Base-by-base conservation (phyloP, 1,140 invertebrate species). In the Aphis craccivora region DNA sequence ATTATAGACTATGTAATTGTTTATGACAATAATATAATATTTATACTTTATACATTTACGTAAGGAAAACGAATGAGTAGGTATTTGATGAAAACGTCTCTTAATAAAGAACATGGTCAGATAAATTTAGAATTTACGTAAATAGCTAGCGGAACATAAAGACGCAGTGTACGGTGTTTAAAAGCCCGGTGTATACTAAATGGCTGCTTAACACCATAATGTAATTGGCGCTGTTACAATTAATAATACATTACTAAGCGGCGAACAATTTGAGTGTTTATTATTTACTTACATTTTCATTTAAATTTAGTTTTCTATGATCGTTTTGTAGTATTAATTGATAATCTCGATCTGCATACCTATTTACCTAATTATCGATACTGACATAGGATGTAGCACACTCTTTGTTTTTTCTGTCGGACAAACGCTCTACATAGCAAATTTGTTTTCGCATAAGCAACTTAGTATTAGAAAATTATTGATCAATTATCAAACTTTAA, bases 91-190 rank as follows among this genome's bases (percentile, higher is more conserved):
- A 67, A 43, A 67, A 30, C 35, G 37, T 45, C 30, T 83, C 67
- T 92, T 83, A 92, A 91, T 76, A 76, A 91, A 92, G 90, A 92
- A 45, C 90, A 51, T 83, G n/a, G 53, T 23, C 40, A 40, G 90
- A 83, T 92, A 92, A 92, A 92, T 92, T 81, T 92, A 92, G 90
- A 92, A 83, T 92, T 92, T 83, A 92, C 90, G 51, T 51, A 92
- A 92, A 83, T 92, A 92, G 67, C 90, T 92, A 48, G 90, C 14
- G 67, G 67, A 91, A 92, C 67, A 92, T 67, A 83, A 92, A 92
- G 90, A 92, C 76, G 67, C 48, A 51, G 18, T 83, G 67, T 92
- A 83, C 90, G 90, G 76, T 83, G 90, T 81, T 91, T 91, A 91
- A 91, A 92, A 55, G n/a, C 67, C 90, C 45, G 11, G 67, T 92